Conservation (phyloP, 2,113 vertebrate genomes). For the Nothoprocta pentlandii region DNA sequence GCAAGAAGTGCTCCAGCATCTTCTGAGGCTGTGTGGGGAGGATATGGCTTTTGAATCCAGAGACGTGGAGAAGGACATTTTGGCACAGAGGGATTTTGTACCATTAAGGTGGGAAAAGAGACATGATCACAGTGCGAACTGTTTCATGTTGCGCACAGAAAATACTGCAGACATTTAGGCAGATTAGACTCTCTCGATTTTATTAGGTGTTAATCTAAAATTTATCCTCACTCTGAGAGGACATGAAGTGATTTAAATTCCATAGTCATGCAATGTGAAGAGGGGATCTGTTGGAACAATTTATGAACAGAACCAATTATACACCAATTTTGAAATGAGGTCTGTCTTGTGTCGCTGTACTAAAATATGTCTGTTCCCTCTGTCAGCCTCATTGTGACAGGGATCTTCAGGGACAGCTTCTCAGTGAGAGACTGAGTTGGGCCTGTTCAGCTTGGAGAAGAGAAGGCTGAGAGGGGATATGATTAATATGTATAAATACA, state of each 20-base stretch:
- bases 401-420: neutral
- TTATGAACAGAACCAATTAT: neutral
- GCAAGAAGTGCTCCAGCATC: accelerated
- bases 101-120: neutral
- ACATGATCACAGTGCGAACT: neutral
- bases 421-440: too few relatives aligned
- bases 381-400: neutral
- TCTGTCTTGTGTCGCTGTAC: neutral
- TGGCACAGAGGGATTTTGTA: neutral
- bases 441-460: too few relatives aligned
- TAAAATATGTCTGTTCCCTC: neutral
- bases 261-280: neutral
- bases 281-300: neutral
- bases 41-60: neutral
- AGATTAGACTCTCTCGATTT: neutral
- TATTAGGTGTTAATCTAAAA: neutral
- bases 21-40: neutral
- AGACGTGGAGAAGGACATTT: neutral
- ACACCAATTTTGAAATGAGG: neutral
- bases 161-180: neutral
- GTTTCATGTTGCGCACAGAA: neutral
- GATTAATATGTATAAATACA: too few relatives aligned
- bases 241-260: neutral
- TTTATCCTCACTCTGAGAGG: neutral
- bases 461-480: too few relatives aligned